Base-by-base conservation (phyloP, 2,888 invertebrate genomes). In the Chrysolina oricalcia region DNA sequence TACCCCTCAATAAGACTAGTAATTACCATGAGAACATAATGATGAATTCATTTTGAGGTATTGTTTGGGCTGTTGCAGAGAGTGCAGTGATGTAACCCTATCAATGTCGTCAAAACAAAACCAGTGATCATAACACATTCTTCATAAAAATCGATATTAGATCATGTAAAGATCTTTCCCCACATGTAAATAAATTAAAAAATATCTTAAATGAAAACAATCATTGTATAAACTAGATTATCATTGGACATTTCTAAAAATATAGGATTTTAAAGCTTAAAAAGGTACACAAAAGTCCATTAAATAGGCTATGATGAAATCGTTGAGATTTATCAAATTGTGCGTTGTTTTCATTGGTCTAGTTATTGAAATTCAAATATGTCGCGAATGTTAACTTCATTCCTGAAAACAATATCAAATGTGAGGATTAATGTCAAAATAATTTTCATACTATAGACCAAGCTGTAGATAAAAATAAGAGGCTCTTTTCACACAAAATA, bases 321-420 rank as follows among this genome's bases (percentile, higher is more conserved):
- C 27, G 50, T n/a, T 35, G 9, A 27, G 59, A 59, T 27, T n/a
- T 23, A 67, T 67, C 50, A 50, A 67, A 23, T 67, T 68, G 68
- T 68, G 68, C 68, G 50, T 56, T 56, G 41, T 56, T 65, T 50
- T 68, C 17, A n/a, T 65, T 69, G 53, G 72, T 72, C 78, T 82
- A 81, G 72, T 82, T 81, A 77, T 80, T 82, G 77, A 84, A 84
- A 75, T 78, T 81, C 73, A 83, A 75, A 76, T 80, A 82, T 43
- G 79, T 81, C 59, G 83, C 80, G 46, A 79, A 79, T 65, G 81
- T 76, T 53, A 80, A 78, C 75, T 82, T 83, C 15, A 15, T 35
- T 9, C 59, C 59, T 27, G 35, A 13, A 23, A 59, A 23, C 23
- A 35, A 35, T 35, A 35, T 6, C 8, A 35, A 35, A 35, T 35